Evolutionary conservation across 2,113 vertebrate species (phyloP).

Genomic region (Callipepla californica): DNA sequence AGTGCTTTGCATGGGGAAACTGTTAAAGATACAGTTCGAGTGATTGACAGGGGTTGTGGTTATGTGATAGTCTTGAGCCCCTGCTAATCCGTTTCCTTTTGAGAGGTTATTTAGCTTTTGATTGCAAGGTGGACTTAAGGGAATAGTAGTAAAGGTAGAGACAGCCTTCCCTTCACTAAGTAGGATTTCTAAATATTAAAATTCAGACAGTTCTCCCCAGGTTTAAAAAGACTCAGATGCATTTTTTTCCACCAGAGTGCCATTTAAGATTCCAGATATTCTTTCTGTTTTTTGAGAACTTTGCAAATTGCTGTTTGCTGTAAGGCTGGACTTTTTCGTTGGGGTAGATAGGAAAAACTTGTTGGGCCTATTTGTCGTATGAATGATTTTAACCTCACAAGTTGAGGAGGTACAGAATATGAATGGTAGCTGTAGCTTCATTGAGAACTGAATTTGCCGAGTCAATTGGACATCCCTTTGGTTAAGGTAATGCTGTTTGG

Average conservation of each 20-base stretch:
- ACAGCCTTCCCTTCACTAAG: background rate
- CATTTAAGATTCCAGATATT: background rate
- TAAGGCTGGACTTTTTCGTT: background rate
- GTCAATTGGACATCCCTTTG: background rate
- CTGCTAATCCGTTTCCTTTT: background rate
- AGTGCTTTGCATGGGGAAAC: background rate
- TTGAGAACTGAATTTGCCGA: background rate
- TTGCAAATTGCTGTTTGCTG: background rate
- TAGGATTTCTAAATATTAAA: background rate
- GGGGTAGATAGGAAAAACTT: background rate
- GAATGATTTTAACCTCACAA: background rate
- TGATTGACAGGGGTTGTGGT: background rate
- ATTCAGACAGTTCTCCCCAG: background rate
- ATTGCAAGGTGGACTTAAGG: background rate
- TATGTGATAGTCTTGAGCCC: background rate
- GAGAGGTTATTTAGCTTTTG: background rate
- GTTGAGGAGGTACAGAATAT: background rate
- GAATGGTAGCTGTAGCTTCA: background rate
- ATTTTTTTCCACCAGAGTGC: background rate
- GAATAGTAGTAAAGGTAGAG: background rate
- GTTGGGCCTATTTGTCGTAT: background rate
- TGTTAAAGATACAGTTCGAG: accelerated
- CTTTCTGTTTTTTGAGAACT: background rate
- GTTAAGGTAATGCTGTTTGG: background rate
- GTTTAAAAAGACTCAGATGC: background rate